Conservation (phyloP, 2,797 vertebrate species). For the Platalea minor region DNA sequence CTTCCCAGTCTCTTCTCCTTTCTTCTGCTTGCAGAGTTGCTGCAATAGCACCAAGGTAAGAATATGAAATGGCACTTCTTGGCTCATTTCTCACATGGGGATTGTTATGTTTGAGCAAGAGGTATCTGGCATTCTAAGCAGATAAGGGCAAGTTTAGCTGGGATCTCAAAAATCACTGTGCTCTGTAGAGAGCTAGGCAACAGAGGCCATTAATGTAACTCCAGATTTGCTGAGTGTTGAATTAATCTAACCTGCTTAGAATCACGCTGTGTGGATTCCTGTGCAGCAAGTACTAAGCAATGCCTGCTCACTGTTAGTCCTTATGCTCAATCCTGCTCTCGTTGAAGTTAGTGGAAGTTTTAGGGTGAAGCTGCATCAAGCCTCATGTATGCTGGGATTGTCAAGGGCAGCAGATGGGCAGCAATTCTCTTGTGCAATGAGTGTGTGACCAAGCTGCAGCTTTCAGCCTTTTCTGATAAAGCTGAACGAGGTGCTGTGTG, state of each 20-base stretch:
- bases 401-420: neutral
- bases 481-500: neutral
- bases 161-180: neutral
- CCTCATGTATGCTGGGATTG: neutral
- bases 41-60: constrained; percentile 6
- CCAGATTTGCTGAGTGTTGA: neutral
- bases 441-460: neutral
- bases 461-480: neutral
- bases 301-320: neutral
- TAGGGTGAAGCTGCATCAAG: neutral
- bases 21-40: neutral
- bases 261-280: neutral
- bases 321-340: neutral
- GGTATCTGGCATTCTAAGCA: neutral
- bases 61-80: neutral
- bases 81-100: neutral
- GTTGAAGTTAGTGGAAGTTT: neutral
- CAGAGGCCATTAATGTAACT: neutral
- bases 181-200: neutral
- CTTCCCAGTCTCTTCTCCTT: neutral
- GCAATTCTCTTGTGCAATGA: neutral
- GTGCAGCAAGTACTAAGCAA: neutral
- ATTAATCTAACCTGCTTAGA: neutral
- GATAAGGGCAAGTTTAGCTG: neutral
- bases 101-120: neutral